These are phyloP conservation scores for Crenuchus spilurus DNA, from an alignment of 2,797 vertebrate genomes.

Conservation along the genomic window DNA sequence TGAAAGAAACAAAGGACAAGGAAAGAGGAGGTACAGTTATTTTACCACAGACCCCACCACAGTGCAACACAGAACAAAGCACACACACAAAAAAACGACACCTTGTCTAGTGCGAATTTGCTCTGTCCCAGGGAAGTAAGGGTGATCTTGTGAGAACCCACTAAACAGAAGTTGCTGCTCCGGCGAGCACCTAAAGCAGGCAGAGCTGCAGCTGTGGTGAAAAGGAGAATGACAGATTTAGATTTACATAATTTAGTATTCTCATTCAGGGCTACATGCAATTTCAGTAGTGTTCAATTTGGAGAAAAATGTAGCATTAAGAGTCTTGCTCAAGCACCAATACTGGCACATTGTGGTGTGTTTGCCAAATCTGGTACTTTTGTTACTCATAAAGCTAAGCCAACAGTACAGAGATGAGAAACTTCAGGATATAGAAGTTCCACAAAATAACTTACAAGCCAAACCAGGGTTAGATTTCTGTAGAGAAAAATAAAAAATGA, in stretches of 20 bases:
- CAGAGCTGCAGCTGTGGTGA: conserved; percentile 58
- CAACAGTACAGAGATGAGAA: conserved; percentile 7
- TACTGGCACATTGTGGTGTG: too few relatives aligned
- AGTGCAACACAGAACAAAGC: conserved; percentile 45
- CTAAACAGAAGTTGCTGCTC: conserved; percentile 80
- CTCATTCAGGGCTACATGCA: too few relatives aligned
- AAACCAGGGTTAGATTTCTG: conserved; percentile 73
- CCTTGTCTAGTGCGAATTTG: conserved; percentile 84
- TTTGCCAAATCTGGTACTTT: too few relatives aligned
- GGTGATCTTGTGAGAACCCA: conserved; percentile 81
- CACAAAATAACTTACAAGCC: conserved; percentile 65
- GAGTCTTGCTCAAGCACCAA: too few relatives aligned
- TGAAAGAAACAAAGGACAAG: conserved; percentile 58
- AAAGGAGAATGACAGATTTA: background rate
- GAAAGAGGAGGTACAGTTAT: conserved; percentile 57
- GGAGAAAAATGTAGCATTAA: too few relatives aligned
- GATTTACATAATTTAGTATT: too few relatives aligned
- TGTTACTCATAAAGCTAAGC: too few relatives aligned
- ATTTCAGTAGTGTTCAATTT: too few relatives aligned
- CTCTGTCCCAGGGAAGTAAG: conserved; percentile 77
- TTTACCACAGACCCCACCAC: conserved; percentile 67
- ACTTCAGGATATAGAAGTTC: background rate
- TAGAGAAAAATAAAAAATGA: conserved; percentile 15
- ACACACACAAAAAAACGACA: conserved; percentile 41
- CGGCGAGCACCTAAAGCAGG: conserved; percentile 63